A percentile compares a stretch with the other conserved stretches of the same genome.
These are phyloP conservation scores for Schizopygopsis pylzovi DNA, from an alignment of 2,797 vertebrate genomes.

Conservation along the genomic window DNA sequence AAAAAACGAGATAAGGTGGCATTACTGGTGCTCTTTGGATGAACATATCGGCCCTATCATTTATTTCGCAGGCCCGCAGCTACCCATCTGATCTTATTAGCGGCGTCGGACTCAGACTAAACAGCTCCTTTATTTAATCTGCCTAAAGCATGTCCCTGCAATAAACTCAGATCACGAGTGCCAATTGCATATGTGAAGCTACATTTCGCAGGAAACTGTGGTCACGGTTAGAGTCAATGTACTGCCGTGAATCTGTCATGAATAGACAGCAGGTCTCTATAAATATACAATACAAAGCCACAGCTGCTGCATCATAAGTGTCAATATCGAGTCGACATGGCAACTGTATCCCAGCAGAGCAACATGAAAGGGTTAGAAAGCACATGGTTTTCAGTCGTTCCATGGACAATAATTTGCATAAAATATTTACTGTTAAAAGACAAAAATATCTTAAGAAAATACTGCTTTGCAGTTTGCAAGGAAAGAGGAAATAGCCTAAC, in stretches of 20 bases:
- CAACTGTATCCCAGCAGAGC: constrained; percentile 40
- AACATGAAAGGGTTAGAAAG: not conserved
- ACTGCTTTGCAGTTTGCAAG: not conserved
- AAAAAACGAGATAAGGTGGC: not conserved
- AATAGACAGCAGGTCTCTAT: constrained; percentile 40
- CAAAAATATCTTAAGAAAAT: not conserved
- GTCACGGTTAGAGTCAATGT: constrained; percentile 36
- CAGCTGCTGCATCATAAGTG: constrained; percentile 37
- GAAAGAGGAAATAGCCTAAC: not conserved
- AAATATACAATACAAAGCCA: constrained; percentile 48
- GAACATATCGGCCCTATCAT: not conserved
- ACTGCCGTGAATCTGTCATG: constrained; percentile 12
- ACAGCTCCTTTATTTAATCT: not conserved
- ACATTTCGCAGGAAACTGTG: constrained; percentile 34
- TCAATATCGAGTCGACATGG: constrained; percentile 30
- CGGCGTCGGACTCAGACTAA: constrained; percentile 2
- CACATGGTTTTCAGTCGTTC: not conserved
- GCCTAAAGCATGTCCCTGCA: not conserved
- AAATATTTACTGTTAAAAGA: not conserved
- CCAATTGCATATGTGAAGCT: not conserved
- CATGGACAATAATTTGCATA: not conserved
- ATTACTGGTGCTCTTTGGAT: not conserved
- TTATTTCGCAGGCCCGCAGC: not conserved
- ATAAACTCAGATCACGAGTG: constrained; percentile 29
- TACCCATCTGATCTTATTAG: constrained; percentile 4